Evolutionary conservation across 2,113 vertebrate genomes (phyloP).

Genomic region (Hydrolagus affinis): DNA sequence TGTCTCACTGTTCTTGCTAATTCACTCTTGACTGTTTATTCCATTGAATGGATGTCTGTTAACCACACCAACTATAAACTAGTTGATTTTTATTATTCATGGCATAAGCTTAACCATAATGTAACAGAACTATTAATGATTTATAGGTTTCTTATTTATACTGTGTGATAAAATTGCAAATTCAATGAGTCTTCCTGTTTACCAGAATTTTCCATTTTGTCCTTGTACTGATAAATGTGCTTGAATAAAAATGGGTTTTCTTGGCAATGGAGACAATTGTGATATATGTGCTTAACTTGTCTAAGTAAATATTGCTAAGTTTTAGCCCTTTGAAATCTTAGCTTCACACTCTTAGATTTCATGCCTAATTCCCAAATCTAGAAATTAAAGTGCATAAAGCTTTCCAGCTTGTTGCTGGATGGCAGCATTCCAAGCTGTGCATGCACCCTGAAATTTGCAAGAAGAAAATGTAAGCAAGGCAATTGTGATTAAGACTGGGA

Average conservation of each 20-base stretch:
- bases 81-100: background rate
- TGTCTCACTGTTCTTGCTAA: background rate
- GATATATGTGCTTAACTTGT: background rate
- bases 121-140: background rate
- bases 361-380: background rate
- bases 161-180: conserved; percentile 18
- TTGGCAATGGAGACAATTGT: background rate
- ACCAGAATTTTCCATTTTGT: too few relatives aligned
- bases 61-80: background rate
- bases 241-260: background rate
- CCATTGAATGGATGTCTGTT: background rate
- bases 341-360: background rate
- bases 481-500: too few relatives aligned
- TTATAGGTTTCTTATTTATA: background rate
- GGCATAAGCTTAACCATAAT: background rate
- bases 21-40: too few relatives aligned
- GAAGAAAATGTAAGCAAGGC: too few relatives aligned
- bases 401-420: background rate
- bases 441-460: too few relatives aligned
- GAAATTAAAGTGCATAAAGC: background rate
- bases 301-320: background rate
- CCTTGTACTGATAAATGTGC: background rate
- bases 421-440: too few relatives aligned
- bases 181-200: conserved; percentile 29
- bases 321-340: background rate